These are phyloP conservation scores for Nyctereutes procyonoides DNA, from an alignment of 2,113 vertebrate genomes.

Conservation along the genomic window DNA sequence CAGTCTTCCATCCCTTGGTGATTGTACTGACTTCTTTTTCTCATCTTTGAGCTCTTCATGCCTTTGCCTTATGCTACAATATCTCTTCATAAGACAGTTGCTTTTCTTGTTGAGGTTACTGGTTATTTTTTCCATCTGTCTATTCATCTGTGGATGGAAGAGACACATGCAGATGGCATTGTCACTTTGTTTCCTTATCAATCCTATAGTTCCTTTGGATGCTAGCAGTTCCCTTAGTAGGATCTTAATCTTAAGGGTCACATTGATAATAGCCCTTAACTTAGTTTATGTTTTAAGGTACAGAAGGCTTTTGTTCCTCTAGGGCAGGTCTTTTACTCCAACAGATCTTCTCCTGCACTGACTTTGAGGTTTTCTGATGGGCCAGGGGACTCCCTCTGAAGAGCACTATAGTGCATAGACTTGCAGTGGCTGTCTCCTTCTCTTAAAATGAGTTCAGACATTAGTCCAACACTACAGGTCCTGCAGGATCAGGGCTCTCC, in stretches of 20 bases:
- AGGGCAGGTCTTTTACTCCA: not conserved
- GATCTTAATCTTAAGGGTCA: not conserved
- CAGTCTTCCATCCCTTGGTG: no score
- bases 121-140: not conserved
- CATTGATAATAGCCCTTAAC: not conserved
- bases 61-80: not conserved
- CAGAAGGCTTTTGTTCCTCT: not conserved
- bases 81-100: not conserved
- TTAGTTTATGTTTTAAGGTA: not conserved
- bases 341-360: not conserved
- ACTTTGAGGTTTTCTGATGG: not conserved
- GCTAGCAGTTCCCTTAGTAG: not conserved
- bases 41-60: not conserved
- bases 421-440: accelerated
- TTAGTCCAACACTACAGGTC: accelerated
- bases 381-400: not conserved
- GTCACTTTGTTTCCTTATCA: not conserved
- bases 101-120: not conserved
- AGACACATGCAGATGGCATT: not conserved
- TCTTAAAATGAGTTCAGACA: not conserved
- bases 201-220: not conserved
- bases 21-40: not conserved
- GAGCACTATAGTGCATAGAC: not conserved
- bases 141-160: not conserved
- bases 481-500: not conserved